phyloP scores from a whole-genome alignment of 2,888 invertebrate species.

The Leucoptera coffeella region DNA sequence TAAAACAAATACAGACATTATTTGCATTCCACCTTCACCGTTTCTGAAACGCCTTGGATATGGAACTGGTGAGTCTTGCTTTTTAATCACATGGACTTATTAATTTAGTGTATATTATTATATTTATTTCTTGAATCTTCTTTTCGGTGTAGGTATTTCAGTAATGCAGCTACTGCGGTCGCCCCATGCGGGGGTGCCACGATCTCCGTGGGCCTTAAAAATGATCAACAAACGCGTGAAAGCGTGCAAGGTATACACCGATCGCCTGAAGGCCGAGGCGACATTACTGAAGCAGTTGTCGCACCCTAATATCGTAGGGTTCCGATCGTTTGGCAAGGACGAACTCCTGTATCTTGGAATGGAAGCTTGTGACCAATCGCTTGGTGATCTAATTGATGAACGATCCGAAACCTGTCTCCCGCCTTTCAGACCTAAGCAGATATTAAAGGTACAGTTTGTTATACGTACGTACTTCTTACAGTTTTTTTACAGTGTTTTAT shows the following conservation, averaged over 20 bases:
- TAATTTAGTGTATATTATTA: no score
- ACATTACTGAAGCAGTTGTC: conserved; percentile 59
- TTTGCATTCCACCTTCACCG: conserved; percentile 66
- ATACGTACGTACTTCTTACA: no score
- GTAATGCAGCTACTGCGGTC: conserved; percentile 73
- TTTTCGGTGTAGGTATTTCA: conserved; percentile 54
- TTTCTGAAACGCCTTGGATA: conserved; percentile 66
- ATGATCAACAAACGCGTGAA: conserved; percentile 54
- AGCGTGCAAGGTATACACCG: conserved; percentile 31
- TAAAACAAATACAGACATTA: no score
- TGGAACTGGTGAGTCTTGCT: conserved; percentile 67
- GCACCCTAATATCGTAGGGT: conserved; percentile 82
- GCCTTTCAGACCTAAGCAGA: conserved; percentile 57
- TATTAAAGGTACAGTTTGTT: conserved; percentile 59
- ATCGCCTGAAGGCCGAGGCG: conserved; percentile 65
- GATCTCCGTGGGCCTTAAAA: conserved; percentile 87
- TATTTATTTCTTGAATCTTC: no score
- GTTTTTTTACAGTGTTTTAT: no score
- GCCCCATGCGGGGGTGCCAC: conserved; percentile 57
- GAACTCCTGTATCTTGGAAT: conserved; percentile 64
- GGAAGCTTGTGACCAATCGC: conserved; percentile 68
- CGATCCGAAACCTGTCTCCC: conserved; percentile 48
- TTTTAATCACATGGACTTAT: no score
- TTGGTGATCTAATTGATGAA: conserved; percentile 70
- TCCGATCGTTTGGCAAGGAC: conserved; percentile 48